Evolutionary conservation across 2,797 vertebrate species (phyloP).

Genomic region (Rhinoraja longicauda): DNA sequence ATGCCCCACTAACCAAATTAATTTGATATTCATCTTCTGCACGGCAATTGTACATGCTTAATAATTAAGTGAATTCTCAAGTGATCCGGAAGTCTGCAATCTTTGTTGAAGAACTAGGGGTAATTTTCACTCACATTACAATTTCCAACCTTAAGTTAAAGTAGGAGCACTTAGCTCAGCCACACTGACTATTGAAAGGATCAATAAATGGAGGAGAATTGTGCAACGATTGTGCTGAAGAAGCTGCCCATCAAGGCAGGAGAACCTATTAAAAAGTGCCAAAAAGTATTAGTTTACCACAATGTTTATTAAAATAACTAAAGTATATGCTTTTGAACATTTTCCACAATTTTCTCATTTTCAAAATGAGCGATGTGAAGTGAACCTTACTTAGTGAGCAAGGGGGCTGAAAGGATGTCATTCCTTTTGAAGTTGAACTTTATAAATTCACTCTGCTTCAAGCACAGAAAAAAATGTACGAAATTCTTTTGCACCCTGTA

Average conservation of each 20-base stretch:
- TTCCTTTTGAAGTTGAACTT: neutral
- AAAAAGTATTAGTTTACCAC: neutral
- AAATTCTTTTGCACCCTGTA: neutral
- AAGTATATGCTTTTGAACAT: neutral
- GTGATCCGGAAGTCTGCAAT: neutral
- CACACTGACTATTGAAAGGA: neutral
- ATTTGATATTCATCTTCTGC: neutral
- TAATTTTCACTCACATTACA: neutral
- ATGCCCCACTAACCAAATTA: neutral
- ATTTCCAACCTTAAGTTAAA: neutral
- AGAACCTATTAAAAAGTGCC: neutral
- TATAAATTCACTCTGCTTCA: neutral
- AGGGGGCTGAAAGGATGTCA: neutral
- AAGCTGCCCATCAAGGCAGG: too few relatives aligned
- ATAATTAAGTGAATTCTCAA: neutral
- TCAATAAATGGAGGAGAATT: too few relatives aligned
- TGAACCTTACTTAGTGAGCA: neutral
- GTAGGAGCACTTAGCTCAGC: neutral
- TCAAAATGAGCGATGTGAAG: neutral
- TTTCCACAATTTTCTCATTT: neutral
- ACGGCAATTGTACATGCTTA: neutral
- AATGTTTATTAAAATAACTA: neutral
- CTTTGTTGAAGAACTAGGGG: neutral
- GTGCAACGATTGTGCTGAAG: too few relatives aligned
- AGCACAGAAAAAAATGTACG: neutral